These are phyloP conservation scores for Ellobius talpinus DNA, from an alignment of 2,113 vertebrate species.

Conservation along the genomic window DNA sequence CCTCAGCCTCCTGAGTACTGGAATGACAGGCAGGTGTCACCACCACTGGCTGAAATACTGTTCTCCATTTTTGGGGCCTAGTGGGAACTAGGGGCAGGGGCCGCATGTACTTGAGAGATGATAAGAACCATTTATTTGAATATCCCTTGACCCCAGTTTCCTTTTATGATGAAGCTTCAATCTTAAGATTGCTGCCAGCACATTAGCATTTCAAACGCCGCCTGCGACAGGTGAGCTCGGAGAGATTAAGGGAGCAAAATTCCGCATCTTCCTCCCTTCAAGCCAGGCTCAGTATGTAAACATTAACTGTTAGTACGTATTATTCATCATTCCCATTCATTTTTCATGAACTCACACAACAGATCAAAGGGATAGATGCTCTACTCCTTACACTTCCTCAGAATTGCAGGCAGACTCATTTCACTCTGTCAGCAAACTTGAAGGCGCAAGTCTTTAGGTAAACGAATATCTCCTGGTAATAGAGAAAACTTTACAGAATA, in stretches of 20 bases:
- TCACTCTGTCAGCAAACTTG: slow-evolving; percentile 62
- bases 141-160: neutral
- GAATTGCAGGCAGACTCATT: slow-evolving; percentile 63
- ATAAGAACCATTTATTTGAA: neutral
- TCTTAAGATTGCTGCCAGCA: slow-evolving; percentile 22
- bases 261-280: neutral
- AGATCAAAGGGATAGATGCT: slow-evolving; percentile 66
- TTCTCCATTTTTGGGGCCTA: neutral
- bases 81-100: neutral
- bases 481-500: slow-evolving; percentile 20
- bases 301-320: slow-evolving; percentile 40
- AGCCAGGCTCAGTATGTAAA: slow-evolving; percentile 58
- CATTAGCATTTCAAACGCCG: slow-evolving; percentile 67
- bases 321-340: slow-evolving; percentile 58
- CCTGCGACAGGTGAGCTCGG: slow-evolving; percentile 31
- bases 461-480: neutral
- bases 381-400: slow-evolving; percentile 46
- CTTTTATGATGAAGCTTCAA: neutral
- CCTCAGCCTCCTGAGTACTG: neutral
- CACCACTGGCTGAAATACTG: neutral
- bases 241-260: slow-evolving; percentile 61
- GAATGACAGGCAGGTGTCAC: neutral
- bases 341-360: slow-evolving; percentile 71
- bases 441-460: slow-evolving; percentile 50
- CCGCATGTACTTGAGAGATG: neutral